phyloP scores from a whole-genome alignment of 2,113 vertebrate species.

The Forbesichthys papilliferus region DNA sequence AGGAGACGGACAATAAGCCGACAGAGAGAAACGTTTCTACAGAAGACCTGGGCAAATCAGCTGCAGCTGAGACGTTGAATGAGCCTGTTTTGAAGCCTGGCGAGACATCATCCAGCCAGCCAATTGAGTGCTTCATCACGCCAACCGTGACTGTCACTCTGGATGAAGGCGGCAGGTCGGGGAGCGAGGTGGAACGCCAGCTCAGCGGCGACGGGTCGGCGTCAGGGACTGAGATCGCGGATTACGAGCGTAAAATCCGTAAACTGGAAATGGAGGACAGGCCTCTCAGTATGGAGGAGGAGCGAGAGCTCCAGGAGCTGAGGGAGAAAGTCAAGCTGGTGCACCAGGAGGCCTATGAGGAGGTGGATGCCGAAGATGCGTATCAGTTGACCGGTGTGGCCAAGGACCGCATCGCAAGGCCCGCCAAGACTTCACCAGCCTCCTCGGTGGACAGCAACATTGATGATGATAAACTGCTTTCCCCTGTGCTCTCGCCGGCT shows the following conservation, averaged over 20 bases:
- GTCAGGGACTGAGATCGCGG: constrained; percentile 72
- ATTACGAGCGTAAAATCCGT: constrained; percentile 79
- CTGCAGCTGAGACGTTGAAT: constrained; percentile 24
- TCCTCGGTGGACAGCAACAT: constrained; percentile 79
- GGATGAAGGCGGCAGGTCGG: constrained; percentile 66
- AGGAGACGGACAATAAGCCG: constrained; percentile 46
- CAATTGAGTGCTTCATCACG: constrained; percentile 65
- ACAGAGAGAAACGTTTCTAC: constrained; percentile 28
- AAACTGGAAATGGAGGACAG: constrained; percentile 79
- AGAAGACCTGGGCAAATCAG: constrained; percentile 45
- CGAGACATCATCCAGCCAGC: constrained; percentile 33
- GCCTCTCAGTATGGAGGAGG: constrained; percentile 80
- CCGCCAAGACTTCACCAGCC: constrained; percentile 73
- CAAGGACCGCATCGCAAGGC: constrained; percentile 76
- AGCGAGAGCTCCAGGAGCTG: constrained; percentile 82
- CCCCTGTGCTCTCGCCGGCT: constrained; percentile 66
- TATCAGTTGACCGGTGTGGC: constrained; percentile 85
- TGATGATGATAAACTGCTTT: constrained; percentile 75
- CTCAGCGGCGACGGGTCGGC: constrained; percentile 63
- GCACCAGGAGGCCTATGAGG: constrained; percentile 91
- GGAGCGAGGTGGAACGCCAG: constrained; percentile 55
- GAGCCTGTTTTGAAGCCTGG: constrained; percentile 21
- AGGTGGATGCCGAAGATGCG: constrained; percentile 94
- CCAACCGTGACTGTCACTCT: constrained; percentile 77
- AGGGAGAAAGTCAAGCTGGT: constrained; percentile 94